Evolutionary conservation across 2,797 vertebrate genomes (phyloP), one percentile per base, ranked within the genome.

Genomic region (Gallinago stenura): DNA sequence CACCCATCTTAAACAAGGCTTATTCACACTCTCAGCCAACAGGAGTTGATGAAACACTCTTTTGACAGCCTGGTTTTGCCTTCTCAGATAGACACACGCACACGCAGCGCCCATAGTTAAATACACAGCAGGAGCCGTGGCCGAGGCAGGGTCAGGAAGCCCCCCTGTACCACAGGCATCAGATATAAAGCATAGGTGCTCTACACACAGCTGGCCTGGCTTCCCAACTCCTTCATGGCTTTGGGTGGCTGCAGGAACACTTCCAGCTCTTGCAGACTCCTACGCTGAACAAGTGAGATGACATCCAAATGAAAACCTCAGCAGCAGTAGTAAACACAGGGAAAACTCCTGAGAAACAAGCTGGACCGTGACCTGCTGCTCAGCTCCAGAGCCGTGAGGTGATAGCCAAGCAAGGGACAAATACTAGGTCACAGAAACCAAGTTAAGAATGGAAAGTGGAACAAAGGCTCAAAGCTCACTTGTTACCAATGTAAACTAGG

Each of bases 401-500:
- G 70, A 66, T 76, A 89, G 58, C 12, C 75, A 62, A 76, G n/a
- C 24, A 62, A 12, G 25, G 46, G 43, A 92, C 53, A 82, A 88
- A 86, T 95, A 90, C 37, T 84, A 93, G 87, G 90, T 78, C 94
- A 93, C 83, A 95, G 91, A 95, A 95, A 95, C 83, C 77, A 95
- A 95, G 91, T 94, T 93, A 87, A 92, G 61, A 83, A 71, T 46
- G 65, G 79, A 83, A 95, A 92, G 65, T 85, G 58, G 89, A 94
- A 58, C 71, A 91, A 50, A 91, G 39, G 19, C 45, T 85, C n/a
- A 57, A 89, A 91, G 78, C 15, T 83, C 28, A 21, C 45, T 65
- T 86, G 78, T 70, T 85, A 87, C 56, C 3, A 64, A 61, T 87
- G 84, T 81, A 95, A 96, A 96, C 14, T 15, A 92, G 65, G 57